Percentiles rank a stretch among this genome's conserved stretches.
Evolutionary conservation across 1,140 invertebrate genomes (phyloP).

Genomic region (Planococcus citri): DNA sequence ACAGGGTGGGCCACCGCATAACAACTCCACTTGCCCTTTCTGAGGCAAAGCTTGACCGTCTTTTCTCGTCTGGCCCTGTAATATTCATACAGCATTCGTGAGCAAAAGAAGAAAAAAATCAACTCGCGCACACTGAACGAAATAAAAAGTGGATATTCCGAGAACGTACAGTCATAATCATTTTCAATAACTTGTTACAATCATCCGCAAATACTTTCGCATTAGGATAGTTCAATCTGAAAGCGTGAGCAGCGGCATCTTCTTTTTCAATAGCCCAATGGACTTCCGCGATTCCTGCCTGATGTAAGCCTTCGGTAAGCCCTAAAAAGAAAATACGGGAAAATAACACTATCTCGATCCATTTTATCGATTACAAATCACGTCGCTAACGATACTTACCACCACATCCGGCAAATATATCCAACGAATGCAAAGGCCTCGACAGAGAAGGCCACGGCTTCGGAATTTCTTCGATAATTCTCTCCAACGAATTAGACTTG

Average conservation of each 20-base stretch:
- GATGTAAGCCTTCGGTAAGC: conserved; percentile 56
- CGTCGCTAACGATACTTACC: conserved; percentile 35
- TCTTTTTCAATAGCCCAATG: conserved; percentile 75
- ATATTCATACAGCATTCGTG: conserved; percentile 32
- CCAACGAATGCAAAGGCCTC: conserved; percentile 49
- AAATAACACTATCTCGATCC: too few relatives aligned
- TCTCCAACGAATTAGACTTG: conserved; percentile 16
- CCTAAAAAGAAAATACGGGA: background rate
- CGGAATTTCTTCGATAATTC: conserved; percentile 28
- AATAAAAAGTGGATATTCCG: background rate
- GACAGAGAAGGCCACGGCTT: conserved; percentile 33
- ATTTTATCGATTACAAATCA: too few relatives aligned
- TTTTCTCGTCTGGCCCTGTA: conserved; percentile 42
- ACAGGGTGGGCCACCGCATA: conserved; percentile 82
- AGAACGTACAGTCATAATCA: conserved; percentile 38
- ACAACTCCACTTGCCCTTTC: conserved; percentile 68
- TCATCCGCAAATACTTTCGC: conserved; percentile 67
- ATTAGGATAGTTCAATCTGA: conserved; percentile 59
- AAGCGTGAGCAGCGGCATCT: conserved; percentile 64
- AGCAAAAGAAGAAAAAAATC: background rate
- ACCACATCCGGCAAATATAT: conserved; percentile 84
- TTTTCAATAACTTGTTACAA: conserved; percentile 58
- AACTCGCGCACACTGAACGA: background rate
- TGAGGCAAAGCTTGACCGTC: conserved; percentile 53
- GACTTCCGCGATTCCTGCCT: conserved; percentile 51